A percentile compares a stretch with the other conserved stretches of the same genome.
Conservation (phyloP, 2,797 vertebrate species). For the Masticophis lateralis region DNA sequence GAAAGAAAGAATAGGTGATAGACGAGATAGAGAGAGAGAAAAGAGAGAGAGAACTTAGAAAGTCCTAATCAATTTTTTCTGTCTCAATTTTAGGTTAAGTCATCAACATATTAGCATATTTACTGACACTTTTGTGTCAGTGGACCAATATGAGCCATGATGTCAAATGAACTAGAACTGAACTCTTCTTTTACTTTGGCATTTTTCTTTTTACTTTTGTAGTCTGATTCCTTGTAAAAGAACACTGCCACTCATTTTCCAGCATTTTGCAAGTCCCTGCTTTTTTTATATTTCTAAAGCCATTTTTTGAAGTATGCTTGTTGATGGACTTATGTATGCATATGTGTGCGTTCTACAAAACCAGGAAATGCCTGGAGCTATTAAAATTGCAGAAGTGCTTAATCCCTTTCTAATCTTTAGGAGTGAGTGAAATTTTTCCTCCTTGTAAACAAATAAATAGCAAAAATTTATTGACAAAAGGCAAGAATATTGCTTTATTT, state of each 20-base stretch:
- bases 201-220: neutral
- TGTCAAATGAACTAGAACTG: neutral
- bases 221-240: neutral
- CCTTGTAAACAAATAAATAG: slow-evolving; percentile 1
- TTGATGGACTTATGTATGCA: neutral
- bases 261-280: neutral
- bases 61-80: neutral
- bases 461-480: neutral
- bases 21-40: neutral
- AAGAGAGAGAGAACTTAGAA: neutral
- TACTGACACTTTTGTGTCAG: slow-evolving; percentile 34
- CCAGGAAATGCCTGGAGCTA: neutral
- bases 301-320: neutral
- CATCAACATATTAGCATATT: slow-evolving; percentile 16
- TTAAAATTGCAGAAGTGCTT: neutral
- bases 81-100: neutral
- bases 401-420: neutral
- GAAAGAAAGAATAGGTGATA: no score
- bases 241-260: neutral
- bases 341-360: neutral
- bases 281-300: neutral
- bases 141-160: neutral
- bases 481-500: slow-evolving; percentile 1
- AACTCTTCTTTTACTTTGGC: neutral
- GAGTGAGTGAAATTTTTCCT: neutral